Evolutionary conservation across 2,888 invertebrate species (phyloP), one percentile per base, ranked within the genome.

Genomic region (Pecten maximus): DNA sequence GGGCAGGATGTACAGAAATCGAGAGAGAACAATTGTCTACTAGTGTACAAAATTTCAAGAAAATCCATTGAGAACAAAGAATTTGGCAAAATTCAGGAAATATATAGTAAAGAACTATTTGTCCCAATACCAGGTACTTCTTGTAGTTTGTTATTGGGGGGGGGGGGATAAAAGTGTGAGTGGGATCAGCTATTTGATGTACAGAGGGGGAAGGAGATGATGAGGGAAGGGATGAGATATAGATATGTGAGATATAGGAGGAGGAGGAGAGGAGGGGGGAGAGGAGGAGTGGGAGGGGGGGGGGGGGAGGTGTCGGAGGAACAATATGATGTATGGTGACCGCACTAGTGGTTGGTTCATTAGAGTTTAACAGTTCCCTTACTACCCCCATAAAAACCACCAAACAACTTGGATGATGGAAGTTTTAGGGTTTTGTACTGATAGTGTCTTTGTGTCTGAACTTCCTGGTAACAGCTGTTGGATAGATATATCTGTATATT

Each of bases 351-450:
- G 74, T 35, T 35, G 74, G 35, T 35, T 74, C 74, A 74, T 74
- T 74, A 74, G 23, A 28, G 0, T 28, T 74, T 74, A 74, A 74
- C 8, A 28, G 28, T 74, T 74, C 74, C 74, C 74, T 74, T 74
- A 74, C 35, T 74, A 74, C 74, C 74, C 74, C 74, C 74, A 74
- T 74, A 74, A 74, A 54, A 74, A 28, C 74, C 74, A 74, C 74
- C 74, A 74, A 28, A 74, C 35, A 54, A 74, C 74, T 35, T 15
- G 74, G 74, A 54, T n/a, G n/a, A n/a, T 54, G 19, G 74, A 10
- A 74, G 23, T 23, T 74, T 74, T 28, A 74, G 23, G 74, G 74
- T n/a, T 54, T 23, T 54, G 54, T 28, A 74, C 74, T 74, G 74
- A 74, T 74, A 74, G 0, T 74, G 74, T 28, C 74, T 74, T 74